These are phyloP conservation scores for Romanogobio albipinnatus DNA, from an alignment of 2,113 vertebrate genomes.

Conservation along the genomic window DNA sequence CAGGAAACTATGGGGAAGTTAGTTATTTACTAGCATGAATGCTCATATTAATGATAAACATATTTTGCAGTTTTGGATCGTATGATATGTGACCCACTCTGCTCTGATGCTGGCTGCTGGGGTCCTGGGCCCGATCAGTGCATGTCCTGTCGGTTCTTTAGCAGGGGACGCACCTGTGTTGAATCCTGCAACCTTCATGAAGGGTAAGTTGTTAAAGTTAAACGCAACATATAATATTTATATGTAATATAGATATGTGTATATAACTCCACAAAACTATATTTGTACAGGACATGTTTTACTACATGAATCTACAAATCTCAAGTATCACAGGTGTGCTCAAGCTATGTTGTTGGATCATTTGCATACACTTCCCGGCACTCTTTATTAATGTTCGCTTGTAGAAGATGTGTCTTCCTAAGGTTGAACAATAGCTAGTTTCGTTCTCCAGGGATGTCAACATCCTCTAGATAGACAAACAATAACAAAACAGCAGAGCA, in stretches of 20 bases:
- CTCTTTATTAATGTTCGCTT: constrained; percentile 21
- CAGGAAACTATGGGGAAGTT: not conserved
- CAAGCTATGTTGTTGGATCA: not conserved
- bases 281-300: not conserved
- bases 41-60: not conserved
- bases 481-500: constrained; percentile 20
- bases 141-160: constrained; percentile 89
- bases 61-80: constrained; percentile 81
- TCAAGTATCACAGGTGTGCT: not conserved
- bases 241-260: not conserved
- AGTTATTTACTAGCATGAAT: not conserved
- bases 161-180: constrained; percentile 88
- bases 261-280: not conserved
- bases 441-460: not conserved
- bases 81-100: constrained; percentile 91
- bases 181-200: constrained; percentile 91
- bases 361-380: not conserved
- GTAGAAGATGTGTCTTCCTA: not conserved
- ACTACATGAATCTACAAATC: not conserved
- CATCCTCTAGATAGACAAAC: constrained; percentile 42
- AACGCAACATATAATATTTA: not conserved
- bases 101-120: constrained; percentile 93
- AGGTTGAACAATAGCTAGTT: not conserved
- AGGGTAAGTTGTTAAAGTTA: constrained; percentile 79
- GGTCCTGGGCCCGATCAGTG: constrained; percentile 94